Conservation (phyloP, 2,797 vertebrate species). For the Enteromius argenteus region DNA sequence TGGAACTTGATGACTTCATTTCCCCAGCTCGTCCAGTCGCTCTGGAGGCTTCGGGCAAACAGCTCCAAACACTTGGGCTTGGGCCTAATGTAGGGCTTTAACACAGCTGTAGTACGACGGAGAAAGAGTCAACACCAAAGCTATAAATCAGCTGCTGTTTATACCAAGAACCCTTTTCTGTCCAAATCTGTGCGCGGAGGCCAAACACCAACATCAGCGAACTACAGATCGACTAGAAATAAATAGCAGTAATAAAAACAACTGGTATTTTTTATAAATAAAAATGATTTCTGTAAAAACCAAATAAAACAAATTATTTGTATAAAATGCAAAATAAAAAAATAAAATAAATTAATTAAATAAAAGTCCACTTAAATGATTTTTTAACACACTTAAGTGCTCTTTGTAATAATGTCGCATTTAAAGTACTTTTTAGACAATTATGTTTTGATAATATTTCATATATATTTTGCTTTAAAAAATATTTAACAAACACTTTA, state of each 20-base stretch:
- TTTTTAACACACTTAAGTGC: too few species aligned
- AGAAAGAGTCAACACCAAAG: neutral
- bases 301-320: too few species aligned
- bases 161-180: too few species aligned
- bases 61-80: conserved; percentile 87
- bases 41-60: conserved; percentile 92
- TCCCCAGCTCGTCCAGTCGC: conserved; percentile 97
- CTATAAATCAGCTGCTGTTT: neutral
- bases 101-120: conserved; percentile 77
- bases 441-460: too few species aligned
- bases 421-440: neutral
- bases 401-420: neutral
- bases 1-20: conserved; percentile 98
- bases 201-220: neutral
- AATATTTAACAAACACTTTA: too few species aligned
- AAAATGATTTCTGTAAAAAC: too few species aligned
- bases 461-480: too few species aligned
- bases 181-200: neutral
- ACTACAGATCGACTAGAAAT: neutral
- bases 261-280: neutral
- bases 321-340: too few species aligned
- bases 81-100: conserved; percentile 84
- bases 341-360: too few species aligned
- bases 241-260: neutral
- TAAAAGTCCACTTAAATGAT: neutral